Evolutionary conservation across 2,888 invertebrate species (phyloP).

Genomic region (Lydus trimaculatus): DNA sequence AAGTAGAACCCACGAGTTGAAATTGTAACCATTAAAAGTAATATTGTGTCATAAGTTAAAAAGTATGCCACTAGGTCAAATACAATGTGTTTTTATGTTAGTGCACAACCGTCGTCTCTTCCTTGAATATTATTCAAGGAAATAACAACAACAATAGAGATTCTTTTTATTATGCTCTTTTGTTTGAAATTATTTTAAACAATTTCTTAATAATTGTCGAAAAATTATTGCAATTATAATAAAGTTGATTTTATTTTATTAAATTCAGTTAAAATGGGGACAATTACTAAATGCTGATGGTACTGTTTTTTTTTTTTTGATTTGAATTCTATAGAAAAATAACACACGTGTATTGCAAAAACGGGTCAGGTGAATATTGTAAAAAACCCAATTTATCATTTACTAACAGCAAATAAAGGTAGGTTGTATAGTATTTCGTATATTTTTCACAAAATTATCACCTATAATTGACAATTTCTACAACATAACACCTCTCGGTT

Average conservation of each 20-base stretch:
- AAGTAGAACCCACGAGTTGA: constrained; percentile 38
- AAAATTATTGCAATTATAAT: not conserved
- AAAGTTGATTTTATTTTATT: not conserved
- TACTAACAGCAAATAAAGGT: not conserved
- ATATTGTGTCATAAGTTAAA: constrained; percentile 44
- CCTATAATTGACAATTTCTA: not conserved
- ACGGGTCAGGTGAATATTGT: not conserved
- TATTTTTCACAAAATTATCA: not conserved
- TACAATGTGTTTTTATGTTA: constrained; percentile 2
- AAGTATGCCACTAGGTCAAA: constrained; percentile 43
- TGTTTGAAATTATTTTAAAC: not conserved
- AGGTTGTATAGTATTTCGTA: not conserved
- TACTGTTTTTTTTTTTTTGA: not conserved
- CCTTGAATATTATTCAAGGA: constrained; percentile 21
- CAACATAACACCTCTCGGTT: not conserved
- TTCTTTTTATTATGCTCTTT: constrained; percentile 9
- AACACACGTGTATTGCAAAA: not conserved
- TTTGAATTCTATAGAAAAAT: not conserved
- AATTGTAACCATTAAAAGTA: constrained; percentile 30
- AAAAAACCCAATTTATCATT: not conserved
- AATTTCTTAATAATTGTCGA: not conserved
- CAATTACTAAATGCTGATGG: constrained; percentile 6
- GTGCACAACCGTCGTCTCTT: constrained; percentile 23
- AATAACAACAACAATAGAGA: constrained; percentile 18
- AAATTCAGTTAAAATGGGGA: not conserved